phyloP scores from a whole-genome alignment of 2,797 vertebrate species.

The Thripadectes ignobilis region DNA sequence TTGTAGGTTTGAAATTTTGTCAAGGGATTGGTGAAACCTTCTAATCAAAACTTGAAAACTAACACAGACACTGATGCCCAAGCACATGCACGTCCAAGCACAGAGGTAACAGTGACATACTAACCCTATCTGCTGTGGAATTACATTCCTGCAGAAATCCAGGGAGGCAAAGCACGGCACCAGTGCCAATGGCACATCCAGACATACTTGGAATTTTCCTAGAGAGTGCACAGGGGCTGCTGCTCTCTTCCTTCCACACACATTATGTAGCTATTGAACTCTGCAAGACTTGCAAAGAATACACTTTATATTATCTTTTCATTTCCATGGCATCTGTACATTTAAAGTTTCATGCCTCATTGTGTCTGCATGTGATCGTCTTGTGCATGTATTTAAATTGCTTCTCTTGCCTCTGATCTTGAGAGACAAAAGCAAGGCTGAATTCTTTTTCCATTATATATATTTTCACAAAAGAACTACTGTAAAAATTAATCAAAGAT shows the following conservation, averaged over 20 bases:
- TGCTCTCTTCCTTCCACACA: neutral
- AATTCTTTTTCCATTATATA: constrained; percentile 38
- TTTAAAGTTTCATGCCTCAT: constrained; percentile 11
- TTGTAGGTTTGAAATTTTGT: neutral
- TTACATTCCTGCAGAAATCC: neutral
- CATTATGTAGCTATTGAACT: constrained; percentile 25
- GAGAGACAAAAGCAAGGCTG: constrained; percentile 29
- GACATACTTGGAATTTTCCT: constrained; percentile 3
- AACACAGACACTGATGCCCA: neutral
- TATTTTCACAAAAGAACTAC: constrained; percentile 62
- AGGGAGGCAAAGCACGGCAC: accelerated
- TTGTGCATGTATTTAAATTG: constrained; percentile 31
- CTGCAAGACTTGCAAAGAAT: constrained; percentile 32
- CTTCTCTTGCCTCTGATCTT: constrained; percentile 41
- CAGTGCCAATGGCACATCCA: neutral
- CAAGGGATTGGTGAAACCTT: neutral
- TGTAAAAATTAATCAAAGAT: constrained; percentile 60
- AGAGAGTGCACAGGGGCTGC: neutral
- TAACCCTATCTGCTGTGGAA: neutral
- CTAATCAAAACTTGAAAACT: neutral
- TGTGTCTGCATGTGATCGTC: constrained; percentile 23
- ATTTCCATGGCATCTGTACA: constrained; percentile 23
- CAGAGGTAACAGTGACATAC: neutral
- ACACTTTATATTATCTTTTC: constrained; percentile 47
- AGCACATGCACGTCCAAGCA: neutral